These are phyloP conservation scores for Meloidogyne exigua DNA, from an alignment of 1,140 invertebrate genomes.

Conservation along the genomic window DNA sequence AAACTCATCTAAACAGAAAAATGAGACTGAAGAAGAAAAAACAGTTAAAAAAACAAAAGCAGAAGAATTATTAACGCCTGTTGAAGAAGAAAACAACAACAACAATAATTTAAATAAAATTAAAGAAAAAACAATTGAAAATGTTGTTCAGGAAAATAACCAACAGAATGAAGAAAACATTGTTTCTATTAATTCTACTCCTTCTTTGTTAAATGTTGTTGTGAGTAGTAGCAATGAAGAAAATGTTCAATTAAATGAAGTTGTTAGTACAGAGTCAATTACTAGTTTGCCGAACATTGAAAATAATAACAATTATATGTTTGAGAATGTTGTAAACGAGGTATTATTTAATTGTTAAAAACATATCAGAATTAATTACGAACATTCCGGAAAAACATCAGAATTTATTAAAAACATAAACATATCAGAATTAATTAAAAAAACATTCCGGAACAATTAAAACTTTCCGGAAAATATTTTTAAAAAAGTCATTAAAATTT, in stretches of 20 bases:
- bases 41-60: not conserved
- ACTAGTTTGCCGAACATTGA: not conserved
- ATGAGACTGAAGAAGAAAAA: not conserved
- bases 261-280: not conserved
- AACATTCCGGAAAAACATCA: not conserved
- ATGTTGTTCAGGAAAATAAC: not conserved
- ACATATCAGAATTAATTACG: not conserved
- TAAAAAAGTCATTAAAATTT: too few relatives aligned
- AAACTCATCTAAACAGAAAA: not conserved
- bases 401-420: too few relatives aligned
- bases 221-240: too few relatives aligned
- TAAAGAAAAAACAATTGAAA: slow-evolving; percentile 5
- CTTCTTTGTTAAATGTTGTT: too few relatives aligned
- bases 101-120: slow-evolving; percentile 15
- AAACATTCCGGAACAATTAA: not conserved
- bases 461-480: too few relatives aligned
- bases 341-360: not conserved
- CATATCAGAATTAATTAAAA: too few relatives aligned
- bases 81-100: not conserved
- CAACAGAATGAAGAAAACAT: too few relatives aligned
- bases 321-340: not conserved
- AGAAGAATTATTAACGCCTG: not conserved
- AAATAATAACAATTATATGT: not conserved
- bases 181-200: too few relatives aligned
- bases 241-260: not conserved